These are phyloP conservation scores for Sebastes oblongus DNA, from an alignment of 2,797 vertebrate species.

Conservation along the genomic window DNA sequence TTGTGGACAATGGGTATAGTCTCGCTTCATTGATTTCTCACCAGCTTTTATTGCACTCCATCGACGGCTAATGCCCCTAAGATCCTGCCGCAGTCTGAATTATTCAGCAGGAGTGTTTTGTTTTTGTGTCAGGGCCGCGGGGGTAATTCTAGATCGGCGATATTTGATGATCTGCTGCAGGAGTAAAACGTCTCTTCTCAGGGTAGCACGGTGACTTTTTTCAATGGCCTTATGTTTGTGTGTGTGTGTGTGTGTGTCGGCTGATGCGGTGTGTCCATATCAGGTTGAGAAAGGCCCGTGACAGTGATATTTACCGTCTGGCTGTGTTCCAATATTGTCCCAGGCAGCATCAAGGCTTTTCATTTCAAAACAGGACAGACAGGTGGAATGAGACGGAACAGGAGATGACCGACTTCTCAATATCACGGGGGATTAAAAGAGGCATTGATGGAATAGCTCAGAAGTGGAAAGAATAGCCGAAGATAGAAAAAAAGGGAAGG, in stretches of 20 bases:
- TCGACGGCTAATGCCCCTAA: slow-evolving; percentile 75
- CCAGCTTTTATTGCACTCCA: slow-evolving; percentile 79
- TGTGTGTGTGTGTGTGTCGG: slow-evolving; percentile 39
- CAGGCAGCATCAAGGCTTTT: slow-evolving; percentile 57
- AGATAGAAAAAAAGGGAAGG: slow-evolving; percentile 14
- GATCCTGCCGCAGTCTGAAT: slow-evolving; percentile 79
- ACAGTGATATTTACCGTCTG: slow-evolving; percentile 66
- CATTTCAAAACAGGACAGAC: slow-evolving; percentile 64
- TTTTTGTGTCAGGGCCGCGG: slow-evolving; percentile 75
- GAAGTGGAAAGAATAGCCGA: slow-evolving; percentile 62
- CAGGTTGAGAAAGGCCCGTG: slow-evolving; percentile 53
- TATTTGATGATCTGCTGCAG: slow-evolving; percentile 74
- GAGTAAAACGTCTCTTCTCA: slow-evolving; percentile 69
- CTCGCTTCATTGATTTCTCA: slow-evolving; percentile 80
- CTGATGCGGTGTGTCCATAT: slow-evolving; percentile 51
- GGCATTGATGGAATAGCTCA: slow-evolving; percentile 67
- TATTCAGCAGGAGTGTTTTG: slow-evolving; percentile 81
- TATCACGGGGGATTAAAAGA: slow-evolving; percentile 61
- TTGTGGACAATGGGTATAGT: slow-evolving; percentile 76
- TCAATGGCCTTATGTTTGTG: slow-evolving; percentile 18
- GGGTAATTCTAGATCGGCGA: slow-evolving; percentile 75
- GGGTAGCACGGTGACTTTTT: slow-evolving; percentile 48
- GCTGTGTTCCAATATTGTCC: slow-evolving; percentile 58
- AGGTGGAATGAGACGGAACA: slow-evolving; percentile 70
- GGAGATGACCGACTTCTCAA: slow-evolving; percentile 62